Evolutionary conservation across 2,797 vertebrate genomes (phyloP).

Genomic region (Halcyon smyrnensis): DNA sequence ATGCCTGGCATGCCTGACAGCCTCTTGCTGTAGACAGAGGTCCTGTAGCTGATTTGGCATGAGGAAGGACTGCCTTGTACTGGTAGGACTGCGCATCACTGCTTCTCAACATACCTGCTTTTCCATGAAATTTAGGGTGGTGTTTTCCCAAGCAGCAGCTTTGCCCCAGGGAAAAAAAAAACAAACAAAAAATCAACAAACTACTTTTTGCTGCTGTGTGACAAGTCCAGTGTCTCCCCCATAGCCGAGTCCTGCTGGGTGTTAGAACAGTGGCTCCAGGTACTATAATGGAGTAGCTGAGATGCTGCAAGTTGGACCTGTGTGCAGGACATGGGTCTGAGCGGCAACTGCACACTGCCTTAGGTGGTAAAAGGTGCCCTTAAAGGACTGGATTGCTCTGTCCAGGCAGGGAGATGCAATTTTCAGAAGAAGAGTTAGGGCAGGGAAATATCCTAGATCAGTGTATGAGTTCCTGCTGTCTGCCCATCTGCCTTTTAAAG

Average conservation of each 20-base stretch:
- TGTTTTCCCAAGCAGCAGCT: neutral
- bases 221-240: neutral
- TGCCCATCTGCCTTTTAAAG: neutral
- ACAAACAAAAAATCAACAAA: neutral
- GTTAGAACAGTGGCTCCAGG: neutral
- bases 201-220: neutral
- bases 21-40: neutral
- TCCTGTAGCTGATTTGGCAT: neutral
- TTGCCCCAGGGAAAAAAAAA: neutral
- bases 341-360: accelerated
- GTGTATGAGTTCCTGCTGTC: neutral
- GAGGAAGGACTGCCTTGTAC: neutral
- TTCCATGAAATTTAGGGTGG: neutral
- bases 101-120: neutral
- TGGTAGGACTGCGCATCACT: neutral
- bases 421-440: neutral
- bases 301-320: neutral
- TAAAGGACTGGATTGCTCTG: neutral
- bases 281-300: neutral
- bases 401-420: neutral
- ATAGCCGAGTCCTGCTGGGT: neutral
- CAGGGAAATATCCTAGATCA: neutral
- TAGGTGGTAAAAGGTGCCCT: neutral
- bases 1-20: neutral
- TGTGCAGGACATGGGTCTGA: neutral